Percentiles rank a stretch among this genome's conserved stretches.
phyloP scores from a whole-genome alignment of 2,888 invertebrate genomes.

The Sturmia bella region DNA sequence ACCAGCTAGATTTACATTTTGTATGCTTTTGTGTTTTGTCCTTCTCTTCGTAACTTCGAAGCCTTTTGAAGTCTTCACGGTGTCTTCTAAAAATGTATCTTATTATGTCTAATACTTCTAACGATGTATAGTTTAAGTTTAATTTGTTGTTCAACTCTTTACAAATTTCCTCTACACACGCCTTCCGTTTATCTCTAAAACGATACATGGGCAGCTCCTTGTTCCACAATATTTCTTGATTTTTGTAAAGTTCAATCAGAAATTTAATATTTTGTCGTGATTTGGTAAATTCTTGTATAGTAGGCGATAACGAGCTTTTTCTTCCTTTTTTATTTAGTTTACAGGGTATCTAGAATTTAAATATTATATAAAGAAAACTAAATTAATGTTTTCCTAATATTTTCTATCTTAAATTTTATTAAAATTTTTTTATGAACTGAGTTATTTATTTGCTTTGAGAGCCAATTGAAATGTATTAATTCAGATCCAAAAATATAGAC shows the following conservation, averaged over 20 bases:
- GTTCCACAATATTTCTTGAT: conserved; percentile 61
- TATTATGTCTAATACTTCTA: conserved; percentile 51
- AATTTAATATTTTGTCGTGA: conserved; percentile 53
- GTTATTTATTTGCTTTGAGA: too few species aligned
- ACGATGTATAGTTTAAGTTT: conserved; percentile 9
- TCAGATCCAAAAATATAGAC: too few species aligned
- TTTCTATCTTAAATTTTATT: too few species aligned
- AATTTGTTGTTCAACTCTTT: conserved; percentile 51
- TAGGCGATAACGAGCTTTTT: conserved; percentile 26
- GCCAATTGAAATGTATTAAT: too few species aligned
- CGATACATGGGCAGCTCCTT: conserved; percentile 45
- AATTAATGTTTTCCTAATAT: too few species aligned
- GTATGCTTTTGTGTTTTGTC: conserved; percentile 15
- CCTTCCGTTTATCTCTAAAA: conserved; percentile 54
- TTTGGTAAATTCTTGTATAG: conserved; percentile 49
- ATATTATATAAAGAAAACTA: background rate
- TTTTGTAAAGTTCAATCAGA: conserved; percentile 59
- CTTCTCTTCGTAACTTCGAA: conserved; percentile 30
- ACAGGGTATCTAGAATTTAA: conserved; percentile 24
- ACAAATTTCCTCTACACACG: conserved; percentile 48
- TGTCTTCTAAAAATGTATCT: conserved; percentile 49
- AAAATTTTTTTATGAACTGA: too few species aligned
- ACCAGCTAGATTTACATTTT: conserved; percentile 49
- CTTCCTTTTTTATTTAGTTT: conserved; percentile 33
- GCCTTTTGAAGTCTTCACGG: conserved; percentile 45